Base-by-base conservation (phyloP, 2,888 invertebrate species). In the Drosophila heteroneura region DNA sequence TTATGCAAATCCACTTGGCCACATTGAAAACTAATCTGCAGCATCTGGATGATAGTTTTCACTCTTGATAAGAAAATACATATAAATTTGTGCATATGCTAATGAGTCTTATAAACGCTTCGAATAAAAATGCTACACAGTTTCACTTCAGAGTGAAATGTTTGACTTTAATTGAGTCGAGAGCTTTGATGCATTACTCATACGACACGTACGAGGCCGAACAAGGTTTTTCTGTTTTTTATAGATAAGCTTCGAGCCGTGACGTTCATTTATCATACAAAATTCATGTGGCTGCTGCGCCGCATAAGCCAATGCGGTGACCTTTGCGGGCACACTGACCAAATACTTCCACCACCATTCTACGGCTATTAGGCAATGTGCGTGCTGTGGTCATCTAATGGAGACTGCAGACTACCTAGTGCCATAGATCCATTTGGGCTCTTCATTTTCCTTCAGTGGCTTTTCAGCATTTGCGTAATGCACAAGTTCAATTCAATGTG, bases 251-350 rank as follows among this genome's bases (percentile, higher is more conserved):
- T 83, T 53, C 74, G 57, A 81, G 76, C 77, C 79, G 83, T 84
- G 79, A 84, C 81, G 83, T 74, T 82, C 82, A 88, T 87, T 83
- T 84, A 87, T 87, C 83, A 87, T 88, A 79, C 68, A 74, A 84
- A 81, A 87, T 87, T 85, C 88, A 87, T 88, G 88, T 81, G 81
- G 70, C 85, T 80, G 82, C 61, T 60, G 60, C 22, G 53, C 33
- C 37, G 44, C 39, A 67, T 71, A 39, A 58, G 66, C 64, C 62
- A 28, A 54, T 35, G 5, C 67, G 33, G n/a, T 64, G 65, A 74
- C 74, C 78, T 71, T 68, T 68, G 19, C 70, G 65, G 68, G 51
- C 64, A 53, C 56, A 26, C 57, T 35, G 61, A 51, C 53, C 57
- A 61, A 72, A 72, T 9, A 12, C 12, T 33, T 44, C 28, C 51